Conservation (phyloP, 2,888 invertebrate species). For the Acholoe squamosa region DNA sequence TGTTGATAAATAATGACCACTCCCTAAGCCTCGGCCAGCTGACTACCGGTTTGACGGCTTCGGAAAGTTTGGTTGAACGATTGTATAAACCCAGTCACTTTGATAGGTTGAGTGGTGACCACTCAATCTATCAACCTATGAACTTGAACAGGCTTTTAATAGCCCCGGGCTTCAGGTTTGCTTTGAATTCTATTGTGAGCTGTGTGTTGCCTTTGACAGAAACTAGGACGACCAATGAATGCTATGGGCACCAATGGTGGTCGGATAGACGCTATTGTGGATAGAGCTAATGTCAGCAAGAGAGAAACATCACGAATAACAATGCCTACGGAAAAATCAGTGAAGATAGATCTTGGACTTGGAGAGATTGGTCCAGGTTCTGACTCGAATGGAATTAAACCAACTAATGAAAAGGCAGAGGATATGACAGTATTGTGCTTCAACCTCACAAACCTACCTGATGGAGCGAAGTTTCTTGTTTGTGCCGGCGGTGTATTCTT, state of each 20-base stretch:
- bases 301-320: neutral
- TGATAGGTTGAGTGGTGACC: no score
- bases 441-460: conserved; percentile 88
- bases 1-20: no score
- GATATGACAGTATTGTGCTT: conserved; percentile 86
- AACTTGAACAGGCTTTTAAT: no score
- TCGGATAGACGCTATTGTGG: neutral
- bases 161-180: no score
- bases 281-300: conserved; percentile 10
- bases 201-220: no score
- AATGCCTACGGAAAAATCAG: conserved; percentile 1
- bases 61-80: no score
- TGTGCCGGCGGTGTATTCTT: conserved; percentile 92
- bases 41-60: no score
- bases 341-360: conserved; percentile 40
- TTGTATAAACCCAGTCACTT: no score
- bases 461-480: conserved; percentile 89
- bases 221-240: no score
- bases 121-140: no score
- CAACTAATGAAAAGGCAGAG: neutral
- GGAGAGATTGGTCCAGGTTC: neutral
- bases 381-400: neutral
- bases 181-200: no score
- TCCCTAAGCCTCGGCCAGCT: no score
- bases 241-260: neutral